A percentile compares a stretch with the other conserved stretches of the same genome.
Conservation (phyloP, 2,888 invertebrate species). For the Eurois occulta region DNA sequence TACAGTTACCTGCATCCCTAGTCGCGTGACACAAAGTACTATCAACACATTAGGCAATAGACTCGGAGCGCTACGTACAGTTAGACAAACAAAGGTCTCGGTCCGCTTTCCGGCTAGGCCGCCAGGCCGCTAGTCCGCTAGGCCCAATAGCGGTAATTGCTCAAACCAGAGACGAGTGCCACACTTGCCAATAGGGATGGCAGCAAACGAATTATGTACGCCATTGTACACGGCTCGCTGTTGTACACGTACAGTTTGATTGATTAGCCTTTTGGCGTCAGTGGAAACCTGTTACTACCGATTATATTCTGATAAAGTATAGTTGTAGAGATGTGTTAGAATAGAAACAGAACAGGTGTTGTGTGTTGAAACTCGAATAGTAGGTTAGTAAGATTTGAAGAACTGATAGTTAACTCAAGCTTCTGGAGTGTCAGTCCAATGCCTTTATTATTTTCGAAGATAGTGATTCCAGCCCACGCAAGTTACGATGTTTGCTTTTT, state of each 20-base stretch:
- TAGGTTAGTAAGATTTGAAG: conserved; percentile 23
- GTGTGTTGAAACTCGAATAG: conserved; percentile 26
- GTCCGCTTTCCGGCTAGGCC: conserved; percentile 66
- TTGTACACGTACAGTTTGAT: conserved; percentile 16
- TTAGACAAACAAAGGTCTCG: conserved; percentile 73
- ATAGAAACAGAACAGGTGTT: conserved; percentile 14
- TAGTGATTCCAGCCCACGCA: neutral
- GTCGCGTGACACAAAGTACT: conserved; percentile 38
- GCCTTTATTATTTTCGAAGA: neutral
- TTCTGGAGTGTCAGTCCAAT: neutral
- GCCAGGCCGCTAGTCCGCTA: conserved; percentile 72
- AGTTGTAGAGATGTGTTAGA: conserved; percentile 4
- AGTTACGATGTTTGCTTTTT: neutral
- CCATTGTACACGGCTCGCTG: conserved; percentile 27
- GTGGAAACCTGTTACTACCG: conserved; percentile 37
- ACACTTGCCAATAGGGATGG: conserved; percentile 58
- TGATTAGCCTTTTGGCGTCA: conserved; percentile 41
- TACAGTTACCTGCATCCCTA: conserved; percentile 2
- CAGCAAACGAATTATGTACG: conserved; percentile 48
- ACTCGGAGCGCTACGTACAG: conserved; percentile 69
- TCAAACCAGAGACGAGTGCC: conserved; percentile 69
- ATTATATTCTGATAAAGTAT: conserved; percentile 24
- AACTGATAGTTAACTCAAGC: neutral
- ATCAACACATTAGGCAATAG: conserved; percentile 64
- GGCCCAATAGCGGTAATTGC: conserved; percentile 80